Percentiles rank a stretch among this genome's conserved stretches.
Evolutionary conservation across 2,888 invertebrate species (phyloP).

Genomic region (Asteroscopus sphinx): DNA sequence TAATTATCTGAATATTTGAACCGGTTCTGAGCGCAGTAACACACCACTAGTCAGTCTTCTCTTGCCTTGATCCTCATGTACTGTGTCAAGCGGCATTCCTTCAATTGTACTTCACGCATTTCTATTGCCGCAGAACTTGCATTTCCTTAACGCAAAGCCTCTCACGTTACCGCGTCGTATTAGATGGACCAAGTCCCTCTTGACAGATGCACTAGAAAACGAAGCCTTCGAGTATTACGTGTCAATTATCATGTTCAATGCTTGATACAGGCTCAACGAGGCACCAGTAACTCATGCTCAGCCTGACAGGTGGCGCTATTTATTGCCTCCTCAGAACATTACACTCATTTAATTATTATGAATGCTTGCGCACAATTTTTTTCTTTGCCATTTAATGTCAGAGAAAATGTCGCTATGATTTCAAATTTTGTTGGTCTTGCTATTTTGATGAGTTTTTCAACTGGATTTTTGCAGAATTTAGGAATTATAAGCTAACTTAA

Average conservation of each 20-base stretch:
- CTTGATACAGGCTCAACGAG: conserved; percentile 18
- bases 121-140: no score
- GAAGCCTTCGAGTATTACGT: not conserved
- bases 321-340: conserved; percentile 42
- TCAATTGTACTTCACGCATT: no score
- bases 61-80: no score
- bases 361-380: conserved; percentile 23
- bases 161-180: no score
- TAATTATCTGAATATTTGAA: no score
- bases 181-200: not conserved
- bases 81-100: no score
- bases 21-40: no score
- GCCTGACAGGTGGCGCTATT: conserved; percentile 43
- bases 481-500: no score
- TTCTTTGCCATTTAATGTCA: conserved; percentile 4
- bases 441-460: not conserved
- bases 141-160: no score
- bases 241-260: conserved; percentile 2
- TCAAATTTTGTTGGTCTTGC: conserved; percentile 3
- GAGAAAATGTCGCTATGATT: not conserved
- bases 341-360: conserved; percentile 37
- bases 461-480: no score
- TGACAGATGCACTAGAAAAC: not conserved
- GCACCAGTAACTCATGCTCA: conserved; percentile 44
- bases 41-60: no score